Evolutionary conservation across 2,797 vertebrate species (phyloP), one percentile per base, ranked within the genome.

Genomic region (Gephyroberyx darwinii): DNA sequence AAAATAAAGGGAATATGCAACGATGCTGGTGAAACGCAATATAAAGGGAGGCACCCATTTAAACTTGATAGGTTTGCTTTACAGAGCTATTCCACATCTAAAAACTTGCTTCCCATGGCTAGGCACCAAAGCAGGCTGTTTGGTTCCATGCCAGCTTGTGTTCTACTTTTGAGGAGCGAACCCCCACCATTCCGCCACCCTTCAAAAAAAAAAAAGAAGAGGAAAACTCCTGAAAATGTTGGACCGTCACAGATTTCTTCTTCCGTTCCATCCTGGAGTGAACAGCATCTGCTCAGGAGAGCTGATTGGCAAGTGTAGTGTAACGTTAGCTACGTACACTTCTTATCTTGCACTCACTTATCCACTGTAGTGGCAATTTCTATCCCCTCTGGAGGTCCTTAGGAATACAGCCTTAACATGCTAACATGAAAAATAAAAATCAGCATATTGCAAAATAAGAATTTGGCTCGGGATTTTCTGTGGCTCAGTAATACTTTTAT

Each of bases 401-500:
- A 5, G 19, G 20, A 62, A 69, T 1, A 56, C 16, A 57, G 50
- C 53, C 43, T 45, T 43, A 65, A 76, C 50, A 67, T 41, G 64
- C 50, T 68, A 84, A 37, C 22, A 77, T 59, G 47, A 59, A 68
- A 58, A 61, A 37, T 30, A 39, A 52, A 51, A 52, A 59, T 71
- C 66, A 67, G 62, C 43, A 47, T 56, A 50, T 82, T 85, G 74
- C 64, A 85, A 80, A 88, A 83, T 75, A 19, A 37, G 30, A 20
- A 58, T 37, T 58, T 5, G 75, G 61, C 58, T 85, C 53, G 43
- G 69, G 86, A 65, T 71, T 78, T 71, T 78, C 64, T 61, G 50
- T 30, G 30, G 63, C 77, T 83, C 67, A 69, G 83, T 85, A 78
- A 79, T 81, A 82, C 70, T 81, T 84, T 69, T 47, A 78, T 82